Conservation (phyloP, 53 echinoderm and acorn worm species). For the Stichopus horrens region DNA sequence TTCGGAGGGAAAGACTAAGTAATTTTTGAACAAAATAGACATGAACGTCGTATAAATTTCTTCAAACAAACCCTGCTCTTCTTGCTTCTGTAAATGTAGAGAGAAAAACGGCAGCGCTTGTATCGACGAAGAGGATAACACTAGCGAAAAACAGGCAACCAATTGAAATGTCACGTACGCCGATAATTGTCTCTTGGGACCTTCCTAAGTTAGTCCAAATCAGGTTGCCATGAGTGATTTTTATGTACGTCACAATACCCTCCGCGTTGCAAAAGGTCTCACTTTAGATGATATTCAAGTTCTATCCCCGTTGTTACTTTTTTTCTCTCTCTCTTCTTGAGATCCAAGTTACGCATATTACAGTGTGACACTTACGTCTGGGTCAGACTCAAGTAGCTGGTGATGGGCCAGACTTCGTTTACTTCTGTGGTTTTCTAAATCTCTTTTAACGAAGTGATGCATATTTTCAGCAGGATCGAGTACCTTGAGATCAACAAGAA, state of each 20-base stretch:
- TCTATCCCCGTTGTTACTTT: no score
- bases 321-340: no score
- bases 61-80: no score
- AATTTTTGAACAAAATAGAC: no score
- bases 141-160: no score
- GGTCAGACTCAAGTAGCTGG: conserved; percentile 60
- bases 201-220: not conserved
- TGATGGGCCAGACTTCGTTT: conserved; percentile 64
- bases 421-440: conserved; percentile 55
- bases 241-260: not conserved
- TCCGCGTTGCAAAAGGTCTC: not conserved
- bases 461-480: conserved; percentile 63
- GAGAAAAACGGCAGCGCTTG: no score
- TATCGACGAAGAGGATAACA: no score
- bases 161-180: not conserved
- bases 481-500: conserved; percentile 42
- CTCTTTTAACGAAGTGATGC: conserved; percentile 78
- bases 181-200: not conserved
- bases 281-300: no score
- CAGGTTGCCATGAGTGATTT: not conserved
- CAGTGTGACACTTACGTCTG: conserved; percentile 55
- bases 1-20: no score
- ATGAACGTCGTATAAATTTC: no score
- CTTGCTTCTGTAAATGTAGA: no score
- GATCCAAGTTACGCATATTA: no score